Conservation (phyloP, 2,797 vertebrate species). For the Karalla daura region DNA sequence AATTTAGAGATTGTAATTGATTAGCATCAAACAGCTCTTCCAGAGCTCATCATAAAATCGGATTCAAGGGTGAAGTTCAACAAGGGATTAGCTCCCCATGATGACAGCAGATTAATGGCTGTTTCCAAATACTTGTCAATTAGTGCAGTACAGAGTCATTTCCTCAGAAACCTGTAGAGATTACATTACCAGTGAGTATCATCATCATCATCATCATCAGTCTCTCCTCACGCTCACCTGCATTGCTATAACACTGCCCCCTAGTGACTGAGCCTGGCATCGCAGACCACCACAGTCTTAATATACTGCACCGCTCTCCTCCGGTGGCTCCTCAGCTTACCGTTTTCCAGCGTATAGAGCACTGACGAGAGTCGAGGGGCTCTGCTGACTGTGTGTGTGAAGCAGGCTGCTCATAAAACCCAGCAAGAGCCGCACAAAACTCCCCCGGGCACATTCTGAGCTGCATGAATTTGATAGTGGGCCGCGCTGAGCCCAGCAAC, state of each 20-base stretch:
- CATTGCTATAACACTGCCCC: conserved; percentile 58
- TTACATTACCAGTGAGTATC: background rate
- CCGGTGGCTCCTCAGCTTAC: conserved; percentile 9
- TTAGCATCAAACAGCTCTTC: conserved; percentile 31
- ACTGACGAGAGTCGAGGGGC: conserved; percentile 13
- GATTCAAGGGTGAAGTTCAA: conserved; percentile 30
- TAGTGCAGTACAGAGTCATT: background rate
- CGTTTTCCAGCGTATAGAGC: background rate
- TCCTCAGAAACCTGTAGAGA: background rate
- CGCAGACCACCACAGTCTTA: conserved; percentile 13
- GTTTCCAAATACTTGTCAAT: conserved; percentile 13
- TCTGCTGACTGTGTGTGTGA: conserved; percentile 24
- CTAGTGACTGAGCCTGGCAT: conserved; percentile 49
- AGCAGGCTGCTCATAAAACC: conserved; percentile 22
- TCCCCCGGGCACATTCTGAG: conserved; percentile 23
- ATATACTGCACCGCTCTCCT: background rate
- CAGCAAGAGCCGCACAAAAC: conserved; percentile 18
- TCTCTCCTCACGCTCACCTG: conserved; percentile 7
- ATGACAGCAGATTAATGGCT: background rate
- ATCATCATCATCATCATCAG: too few relatives aligned
- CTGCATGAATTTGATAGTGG: conserved; percentile 3
- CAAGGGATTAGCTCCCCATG: conserved; percentile 12
- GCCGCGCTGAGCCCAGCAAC: background rate
- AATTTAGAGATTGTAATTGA: conserved; percentile 51
- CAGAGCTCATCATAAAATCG: conserved; percentile 27